Percentiles rank a stretch among this genome's conserved stretches.
These are phyloP conservation scores for Scylla paramamosain DNA, from an alignment of 1,140 invertebrate species.

Conservation along the genomic window DNA sequence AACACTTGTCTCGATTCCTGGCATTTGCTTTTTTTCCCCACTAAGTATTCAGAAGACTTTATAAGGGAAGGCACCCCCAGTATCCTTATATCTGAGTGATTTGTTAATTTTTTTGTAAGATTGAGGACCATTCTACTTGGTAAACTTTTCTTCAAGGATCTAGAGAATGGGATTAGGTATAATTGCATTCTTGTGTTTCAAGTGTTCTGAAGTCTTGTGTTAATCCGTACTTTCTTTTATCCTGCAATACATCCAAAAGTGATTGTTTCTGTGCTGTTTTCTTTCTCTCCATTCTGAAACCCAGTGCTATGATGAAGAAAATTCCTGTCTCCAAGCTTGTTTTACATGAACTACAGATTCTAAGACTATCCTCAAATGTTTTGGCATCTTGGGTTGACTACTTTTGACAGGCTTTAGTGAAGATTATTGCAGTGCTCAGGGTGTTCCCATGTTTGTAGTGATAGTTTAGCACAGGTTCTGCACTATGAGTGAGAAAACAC, in stretches of 20 bases:
- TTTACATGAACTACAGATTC: too few species aligned
- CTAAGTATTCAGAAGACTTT: not conserved
- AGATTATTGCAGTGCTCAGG: too few species aligned
- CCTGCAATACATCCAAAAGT: not conserved
- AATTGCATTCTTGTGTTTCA: conserved; percentile 32
- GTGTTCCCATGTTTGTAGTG: too few species aligned
- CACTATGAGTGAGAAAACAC: too few species aligned
- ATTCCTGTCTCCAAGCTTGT: too few species aligned
- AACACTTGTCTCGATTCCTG: not conserved
- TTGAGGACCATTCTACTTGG: conserved; percentile 58
- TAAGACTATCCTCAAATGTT: too few species aligned
- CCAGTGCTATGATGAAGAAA: not conserved
- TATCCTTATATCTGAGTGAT: conserved; percentile 52
- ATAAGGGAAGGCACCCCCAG: conserved; percentile 55
- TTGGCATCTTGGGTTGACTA: too few species aligned
- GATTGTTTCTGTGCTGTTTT: not conserved
- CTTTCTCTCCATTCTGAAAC: not conserved
- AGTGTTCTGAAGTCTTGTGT: not conserved
- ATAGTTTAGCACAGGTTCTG: too few species aligned
- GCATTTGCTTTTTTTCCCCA: not conserved
- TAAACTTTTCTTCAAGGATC: conserved; percentile 36
- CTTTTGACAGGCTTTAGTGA: too few species aligned
- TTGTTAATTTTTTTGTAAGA: conserved; percentile 54
- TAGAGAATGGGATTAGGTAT: conserved; percentile 45
- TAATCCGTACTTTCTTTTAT: not conserved